Evolutionary conservation across 2,888 invertebrate genomes (phyloP), one percentile per base, ranked within the genome.

Genomic region (Bombylius discolor): DNA sequence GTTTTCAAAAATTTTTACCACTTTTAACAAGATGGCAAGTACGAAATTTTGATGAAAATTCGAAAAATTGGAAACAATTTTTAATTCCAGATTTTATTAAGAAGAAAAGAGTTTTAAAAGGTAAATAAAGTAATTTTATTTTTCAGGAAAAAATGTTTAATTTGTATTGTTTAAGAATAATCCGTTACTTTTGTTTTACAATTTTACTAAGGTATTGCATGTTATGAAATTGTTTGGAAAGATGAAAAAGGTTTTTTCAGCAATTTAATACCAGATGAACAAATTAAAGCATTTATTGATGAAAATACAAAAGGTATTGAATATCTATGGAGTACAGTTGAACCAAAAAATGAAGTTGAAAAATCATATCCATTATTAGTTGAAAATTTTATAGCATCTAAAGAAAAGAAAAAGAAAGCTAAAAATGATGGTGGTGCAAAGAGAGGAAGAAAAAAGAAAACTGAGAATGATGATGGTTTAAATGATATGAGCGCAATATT

Each of bases 1-100:
- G 84, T 46, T 83, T 89, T 60, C 83, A 85, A 64, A 90, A 89
- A 69, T 82, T 88, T 62, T 75, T 89, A 56, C 87, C 89, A 0
- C 68, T 91, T 48, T 68, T 85, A 32, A 87, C 87, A 0, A 79
- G 89, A 62, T 89, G 88, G 88, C 87, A 88, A 66, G 80, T 72
- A 64, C 64, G 65, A 8, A 63, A 65, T 58, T 13, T 32, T 4
- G 6, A 36, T 3, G 12, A 52, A n/a, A 39, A 57, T 57, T 4
- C 51, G 36, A 8, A 42, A 49, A 39, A 46, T 33, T 50, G 47
- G 5, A 57, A 34, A 4, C 46, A 51, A 3, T 56, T 74, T 57
- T 65, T 82, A n/a, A 61, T 68, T 49, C 80, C 82, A 0, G 69
- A 74, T 32, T 67, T 67, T 57, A 81, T 85, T 51, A 75, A 79